phyloP scores from a whole-genome alignment of 2,888 invertebrate species.

The Himalopsyche japonica region DNA sequence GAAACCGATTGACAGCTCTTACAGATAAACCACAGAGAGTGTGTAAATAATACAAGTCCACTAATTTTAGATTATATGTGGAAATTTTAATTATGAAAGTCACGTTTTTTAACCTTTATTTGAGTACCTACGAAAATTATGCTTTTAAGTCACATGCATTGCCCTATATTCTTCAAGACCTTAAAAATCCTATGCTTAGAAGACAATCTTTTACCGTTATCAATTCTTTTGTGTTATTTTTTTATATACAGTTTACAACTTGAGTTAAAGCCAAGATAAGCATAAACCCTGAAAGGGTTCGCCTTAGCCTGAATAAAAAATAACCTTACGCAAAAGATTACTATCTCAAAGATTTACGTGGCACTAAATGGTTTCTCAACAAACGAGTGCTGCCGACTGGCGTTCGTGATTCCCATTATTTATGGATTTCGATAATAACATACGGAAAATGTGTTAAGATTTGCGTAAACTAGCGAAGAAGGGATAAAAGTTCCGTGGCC shows the following conservation, averaged over 20 bases:
- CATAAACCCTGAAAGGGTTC: neutral
- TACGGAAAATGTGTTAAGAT: neutral
- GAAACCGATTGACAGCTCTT: too few relatives aligned
- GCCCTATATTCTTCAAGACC: too few relatives aligned
- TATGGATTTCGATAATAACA: neutral
- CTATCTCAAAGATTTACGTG: neutral
- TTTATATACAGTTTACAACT: neutral
- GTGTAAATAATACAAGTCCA: too few relatives aligned
- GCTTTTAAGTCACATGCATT: too few relatives aligned
- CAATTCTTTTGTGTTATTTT: neutral
- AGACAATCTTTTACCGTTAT: neutral
- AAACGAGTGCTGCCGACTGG: neutral
- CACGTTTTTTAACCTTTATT: too few relatives aligned
- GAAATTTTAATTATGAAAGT: too few relatives aligned
- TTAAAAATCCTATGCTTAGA: too few relatives aligned
- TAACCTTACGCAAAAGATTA: neutral
- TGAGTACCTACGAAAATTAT: too few relatives aligned
- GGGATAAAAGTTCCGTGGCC: neutral
- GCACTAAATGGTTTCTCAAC: neutral
- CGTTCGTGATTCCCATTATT: neutral
- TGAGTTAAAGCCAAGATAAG: neutral
- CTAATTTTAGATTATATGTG: too few relatives aligned
- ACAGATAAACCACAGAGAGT: too few relatives aligned
- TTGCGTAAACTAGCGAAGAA: neutral
- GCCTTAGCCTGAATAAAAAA: neutral